phyloP scores from a whole-genome alignment of 2,888 invertebrate genomes.

The Macaria notata region DNA sequence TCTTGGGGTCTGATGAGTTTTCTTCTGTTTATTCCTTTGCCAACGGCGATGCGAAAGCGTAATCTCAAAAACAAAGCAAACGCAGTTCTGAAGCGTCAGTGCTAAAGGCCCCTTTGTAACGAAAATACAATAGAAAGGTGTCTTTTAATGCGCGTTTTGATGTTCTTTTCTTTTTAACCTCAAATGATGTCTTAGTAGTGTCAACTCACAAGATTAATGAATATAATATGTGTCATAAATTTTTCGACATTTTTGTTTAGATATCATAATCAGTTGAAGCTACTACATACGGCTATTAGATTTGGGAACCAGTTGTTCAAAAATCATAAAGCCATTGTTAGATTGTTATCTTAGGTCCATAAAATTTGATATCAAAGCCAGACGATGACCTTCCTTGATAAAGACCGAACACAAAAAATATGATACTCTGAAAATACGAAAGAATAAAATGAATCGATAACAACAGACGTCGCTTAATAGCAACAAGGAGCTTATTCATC shows the following conservation, averaged over 20 bases:
- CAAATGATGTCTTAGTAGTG: slow-evolving; percentile 10
- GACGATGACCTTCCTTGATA: neutral
- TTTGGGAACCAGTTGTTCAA: too few relatives aligned
- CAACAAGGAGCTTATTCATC: slow-evolving; percentile 16
- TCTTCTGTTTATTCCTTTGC: slow-evolving; percentile 46
- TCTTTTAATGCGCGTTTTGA: slow-evolving; percentile 40
- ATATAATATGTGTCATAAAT: too few relatives aligned
- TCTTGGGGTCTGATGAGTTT: slow-evolving; percentile 48
- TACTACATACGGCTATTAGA: too few relatives aligned
- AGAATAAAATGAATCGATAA: slow-evolving; percentile 11
- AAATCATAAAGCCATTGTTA: too few relatives aligned
- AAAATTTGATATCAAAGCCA: too few relatives aligned
- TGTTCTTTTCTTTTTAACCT: slow-evolving; percentile 33
- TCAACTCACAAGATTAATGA: too few relatives aligned
- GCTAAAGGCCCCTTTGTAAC: slow-evolving; percentile 44
- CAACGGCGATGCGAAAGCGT: slow-evolving; percentile 40
- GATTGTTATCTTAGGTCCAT: too few relatives aligned
- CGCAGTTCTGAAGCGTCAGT: slow-evolving; percentile 37
- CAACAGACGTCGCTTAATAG: slow-evolving; percentile 14
- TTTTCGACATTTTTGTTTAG: too few relatives aligned
- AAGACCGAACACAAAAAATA: neutral
- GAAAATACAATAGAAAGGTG: slow-evolving; percentile 42
- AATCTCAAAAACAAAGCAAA: slow-evolving; percentile 54
- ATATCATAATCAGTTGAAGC: too few relatives aligned
- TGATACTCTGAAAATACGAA: slow-evolving; percentile 1